These are phyloP conservation scores for Ectobius pallidus DNA, from an alignment of 2,888 invertebrate species.

Conservation along the genomic window DNA sequence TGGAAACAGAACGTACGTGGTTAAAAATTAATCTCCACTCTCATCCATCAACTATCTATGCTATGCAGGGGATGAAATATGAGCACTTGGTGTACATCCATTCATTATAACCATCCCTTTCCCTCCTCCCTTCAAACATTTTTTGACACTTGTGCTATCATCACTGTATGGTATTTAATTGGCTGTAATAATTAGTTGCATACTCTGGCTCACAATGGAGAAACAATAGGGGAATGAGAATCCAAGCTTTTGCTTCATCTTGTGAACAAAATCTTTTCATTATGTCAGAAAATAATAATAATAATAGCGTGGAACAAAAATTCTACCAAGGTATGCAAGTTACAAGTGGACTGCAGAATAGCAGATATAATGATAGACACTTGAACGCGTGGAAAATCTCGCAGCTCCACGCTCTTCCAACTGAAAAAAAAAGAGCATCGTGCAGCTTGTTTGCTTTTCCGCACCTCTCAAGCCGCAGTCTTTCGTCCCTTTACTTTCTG, in stretches of 20 bases:
- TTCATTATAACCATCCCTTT: slow-evolving; percentile 21
- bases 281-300: slow-evolving; percentile 9
- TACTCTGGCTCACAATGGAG: slow-evolving; percentile 24
- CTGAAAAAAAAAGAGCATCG: slow-evolving; percentile 13
- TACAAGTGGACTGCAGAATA: slow-evolving; percentile 19
- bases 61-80: slow-evolving; percentile 25
- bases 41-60: slow-evolving; percentile 32
- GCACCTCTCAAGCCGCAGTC: background rate
- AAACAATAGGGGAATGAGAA: slow-evolving; percentile 23
- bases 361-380: slow-evolving; percentile 23
- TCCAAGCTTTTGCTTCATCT: slow-evolving; percentile 9
- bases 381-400: slow-evolving; percentile 29
- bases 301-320: slow-evolving; percentile 19
- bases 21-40: slow-evolving; percentile 28
- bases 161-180: slow-evolving; percentile 31
- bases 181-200: slow-evolving; percentile 32
- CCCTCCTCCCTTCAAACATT: slow-evolving; percentile 11
- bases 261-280: slow-evolving; percentile 9
- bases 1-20: slow-evolving; percentile 19
- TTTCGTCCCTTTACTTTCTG: background rate
- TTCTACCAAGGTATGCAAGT: slow-evolving; percentile 25
- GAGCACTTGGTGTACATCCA: slow-evolving; percentile 23
- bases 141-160: slow-evolving; percentile 27
- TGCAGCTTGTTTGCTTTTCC: slow-evolving; percentile 12
- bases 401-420: slow-evolving; percentile 1